Base-by-base conservation (phyloP, 1,140 invertebrate species). In the Aphelinus certus region DNA sequence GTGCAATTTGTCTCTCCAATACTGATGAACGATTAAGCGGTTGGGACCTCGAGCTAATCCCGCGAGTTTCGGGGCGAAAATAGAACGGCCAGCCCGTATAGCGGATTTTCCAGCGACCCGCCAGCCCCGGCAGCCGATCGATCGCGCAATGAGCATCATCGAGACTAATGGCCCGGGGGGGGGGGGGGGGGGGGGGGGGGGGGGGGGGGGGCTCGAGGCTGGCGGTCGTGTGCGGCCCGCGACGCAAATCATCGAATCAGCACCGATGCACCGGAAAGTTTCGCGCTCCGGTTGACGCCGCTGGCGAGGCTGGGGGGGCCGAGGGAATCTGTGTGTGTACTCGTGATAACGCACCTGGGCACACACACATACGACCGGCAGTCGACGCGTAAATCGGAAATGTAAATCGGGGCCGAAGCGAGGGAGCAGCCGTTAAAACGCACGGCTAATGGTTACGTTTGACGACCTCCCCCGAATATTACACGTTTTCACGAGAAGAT, bases 351-450 rank as follows among this genome's bases (percentile, higher is more conserved):
- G 53, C 60, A 66, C 57, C 71, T 65, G 55, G 67, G 71, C 53
- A 74, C 75, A 65, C 73, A 64, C 70, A 53, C 26, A 26, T 26
- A 53, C 43, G 58, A 55, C 7, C 71, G 63, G 67, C 71, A 73
- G 73, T 71, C 57, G 72, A 71, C 63, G 57, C 63, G 61, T 71
- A 71, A 77, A 77, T 77, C 76, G 74, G 72, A 75, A 77, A 75
- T 77, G 76, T 71, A 75, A 77, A 77, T 73, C n/a, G 55, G 66
- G 63, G 57, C 26, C 26, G 26, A 26, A 26, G 26, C 26, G 26
- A 26, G 26, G 26, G 26, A 26, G 26, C 26, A 26, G 26, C 26
- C 26, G 26, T 26, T 26, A 26, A 26, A 26, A 26, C 26, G 26
- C 26, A 26, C 26, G 26, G 26, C 26, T 26, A 26, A 26, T 26